Percentiles rank a stretch among this genome's conserved stretches.
Evolutionary conservation across 2,113 vertebrate species (phyloP).

Genomic region (Capra hircus): DNA sequence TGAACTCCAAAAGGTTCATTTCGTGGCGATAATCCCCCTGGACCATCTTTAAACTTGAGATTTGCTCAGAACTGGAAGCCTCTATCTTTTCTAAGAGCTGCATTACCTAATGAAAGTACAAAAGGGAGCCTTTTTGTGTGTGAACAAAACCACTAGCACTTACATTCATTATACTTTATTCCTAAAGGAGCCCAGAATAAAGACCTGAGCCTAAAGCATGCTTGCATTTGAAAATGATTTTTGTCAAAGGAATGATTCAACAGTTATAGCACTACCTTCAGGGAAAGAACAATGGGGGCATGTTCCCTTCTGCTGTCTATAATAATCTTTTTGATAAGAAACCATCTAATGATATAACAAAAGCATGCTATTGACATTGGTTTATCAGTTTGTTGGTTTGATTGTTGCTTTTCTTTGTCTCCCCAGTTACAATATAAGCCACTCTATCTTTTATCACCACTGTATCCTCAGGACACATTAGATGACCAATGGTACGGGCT

Average conservation of each 20-base stretch:
- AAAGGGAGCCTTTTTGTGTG: slow-evolving; percentile 32
- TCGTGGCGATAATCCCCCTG: slow-evolving; percentile 80
- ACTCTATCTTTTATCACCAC: neutral
- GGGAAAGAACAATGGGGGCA: neutral
- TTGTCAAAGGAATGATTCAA: slow-evolving; percentile 1
- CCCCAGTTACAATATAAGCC: neutral
- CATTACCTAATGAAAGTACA: slow-evolving; percentile 78
- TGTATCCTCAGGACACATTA: neutral
- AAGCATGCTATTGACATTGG: neutral
- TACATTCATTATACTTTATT: slow-evolving; percentile 26
- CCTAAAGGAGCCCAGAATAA: slow-evolving; percentile 8
- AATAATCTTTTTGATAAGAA: neutral
- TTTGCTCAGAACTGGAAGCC: slow-evolving; percentile 75
- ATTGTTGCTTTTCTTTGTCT: neutral
- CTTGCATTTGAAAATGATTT: slow-evolving; percentile 8
- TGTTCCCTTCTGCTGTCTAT: neutral
- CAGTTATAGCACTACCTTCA: neutral
- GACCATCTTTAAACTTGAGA: slow-evolving; percentile 75
- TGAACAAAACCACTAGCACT: slow-evolving; percentile 45
- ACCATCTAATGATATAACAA: neutral
- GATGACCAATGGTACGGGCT: neutral
- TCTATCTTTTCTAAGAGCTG: slow-evolving; percentile 83
- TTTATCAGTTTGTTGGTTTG: neutral
- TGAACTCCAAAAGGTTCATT: slow-evolving; percentile 84
- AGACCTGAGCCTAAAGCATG: neutral